phyloP scores from a whole-genome alignment of 2,797 vertebrate species.

The Chiroxiphia lanceolata region DNA sequence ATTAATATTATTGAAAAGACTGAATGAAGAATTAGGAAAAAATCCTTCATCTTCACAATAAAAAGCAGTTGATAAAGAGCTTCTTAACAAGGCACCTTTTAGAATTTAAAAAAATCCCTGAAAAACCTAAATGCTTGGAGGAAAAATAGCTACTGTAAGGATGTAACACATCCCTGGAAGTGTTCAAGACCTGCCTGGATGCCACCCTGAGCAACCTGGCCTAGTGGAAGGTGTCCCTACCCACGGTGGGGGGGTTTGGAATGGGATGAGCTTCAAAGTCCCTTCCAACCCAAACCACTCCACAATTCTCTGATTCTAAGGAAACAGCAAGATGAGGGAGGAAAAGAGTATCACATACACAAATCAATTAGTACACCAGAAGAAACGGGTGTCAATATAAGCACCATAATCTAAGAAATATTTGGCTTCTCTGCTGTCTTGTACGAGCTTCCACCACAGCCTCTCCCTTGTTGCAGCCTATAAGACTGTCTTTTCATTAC shows the following conservation, averaged over 20 bases:
- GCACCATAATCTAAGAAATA: background rate
- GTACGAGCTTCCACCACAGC: background rate
- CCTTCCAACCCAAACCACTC: background rate
- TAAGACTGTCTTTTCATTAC: background rate
- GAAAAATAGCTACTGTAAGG: background rate
- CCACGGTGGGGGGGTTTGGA: background rate
- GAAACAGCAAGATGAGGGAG: background rate
- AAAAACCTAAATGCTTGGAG: background rate
- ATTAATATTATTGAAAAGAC: background rate
- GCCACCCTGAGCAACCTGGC: background rate
- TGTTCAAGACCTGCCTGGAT: background rate
- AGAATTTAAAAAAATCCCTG: background rate
- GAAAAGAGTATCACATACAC: background rate
- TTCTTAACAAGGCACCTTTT: background rate
- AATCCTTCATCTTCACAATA: background rate
- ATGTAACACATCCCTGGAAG: background rate
- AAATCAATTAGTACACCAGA: background rate
- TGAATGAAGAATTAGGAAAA: background rate
- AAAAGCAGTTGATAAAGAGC: background rate
- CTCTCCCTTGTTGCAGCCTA: fast-evolving
- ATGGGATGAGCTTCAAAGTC: background rate
- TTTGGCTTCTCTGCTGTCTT: background rate
- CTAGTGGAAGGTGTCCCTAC: background rate
- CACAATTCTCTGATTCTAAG: background rate
- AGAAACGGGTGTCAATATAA: background rate